phyloP scores from a whole-genome alignment of 2,888 invertebrate species.

The Megalurothrips usitatus region DNA sequence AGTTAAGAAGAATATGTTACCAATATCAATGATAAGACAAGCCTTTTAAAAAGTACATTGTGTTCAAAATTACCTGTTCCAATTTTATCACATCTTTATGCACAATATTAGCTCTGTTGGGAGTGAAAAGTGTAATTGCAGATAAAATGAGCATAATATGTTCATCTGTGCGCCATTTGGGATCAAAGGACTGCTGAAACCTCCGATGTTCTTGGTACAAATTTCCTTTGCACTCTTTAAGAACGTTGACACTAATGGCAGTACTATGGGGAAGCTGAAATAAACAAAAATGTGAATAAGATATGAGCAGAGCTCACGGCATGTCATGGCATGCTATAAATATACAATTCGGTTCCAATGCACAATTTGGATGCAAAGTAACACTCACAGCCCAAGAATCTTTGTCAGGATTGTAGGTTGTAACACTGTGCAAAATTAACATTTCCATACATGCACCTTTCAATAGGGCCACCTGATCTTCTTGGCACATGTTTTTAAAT shows the following conservation, averaged over 20 bases:
- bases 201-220: conserved; percentile 81
- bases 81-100: conserved; percentile 79
- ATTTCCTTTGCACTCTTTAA: conserved; percentile 86
- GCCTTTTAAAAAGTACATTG: conserved; percentile 12
- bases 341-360: background rate
- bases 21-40: conserved; percentile 31
- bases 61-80: conserved; percentile 61
- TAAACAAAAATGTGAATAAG: background rate
- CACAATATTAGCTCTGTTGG: conserved; percentile 71
- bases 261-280: conserved; percentile 72
- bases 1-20: background rate
- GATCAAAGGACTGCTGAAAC: conserved; percentile 80
- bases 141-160: conserved; percentile 85
- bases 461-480: conserved; percentile 81
- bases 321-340: conserved; percentile 28
- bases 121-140: conserved; percentile 86
- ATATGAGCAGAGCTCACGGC: conserved; percentile 2
- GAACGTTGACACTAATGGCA: conserved; percentile 79
- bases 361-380: background rate
- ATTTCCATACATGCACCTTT: conserved; percentile 96
- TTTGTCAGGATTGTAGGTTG: conserved; percentile 83
- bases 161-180: conserved; percentile 80
- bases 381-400: conserved; percentile 67
- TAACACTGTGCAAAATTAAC: conserved; percentile 88
- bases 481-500: conserved; percentile 90